A percentile compares a stretch with the other conserved stretches of the same genome.
Evolutionary conservation across 2,888 invertebrate genomes (phyloP).

Genomic region (Hoplodrina blanda): DNA sequence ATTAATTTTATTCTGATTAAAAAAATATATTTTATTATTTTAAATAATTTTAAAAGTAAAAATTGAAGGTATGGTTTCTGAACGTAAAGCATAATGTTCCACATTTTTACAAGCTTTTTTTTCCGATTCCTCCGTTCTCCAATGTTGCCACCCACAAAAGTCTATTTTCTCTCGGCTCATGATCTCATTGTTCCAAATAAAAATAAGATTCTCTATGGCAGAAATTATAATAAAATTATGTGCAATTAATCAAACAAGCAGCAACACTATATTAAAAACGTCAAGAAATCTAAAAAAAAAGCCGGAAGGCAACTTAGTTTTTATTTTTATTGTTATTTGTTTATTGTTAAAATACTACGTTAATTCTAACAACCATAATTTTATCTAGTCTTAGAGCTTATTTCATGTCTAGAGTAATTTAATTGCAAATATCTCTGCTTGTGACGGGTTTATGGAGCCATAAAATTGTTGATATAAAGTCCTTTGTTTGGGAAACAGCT

Average conservation of each 20-base stretch:
- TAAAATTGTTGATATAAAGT: constrained; percentile 83
- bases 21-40: too few relatives aligned
- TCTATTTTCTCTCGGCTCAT: constrained; percentile 38
- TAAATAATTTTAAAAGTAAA: neutral
- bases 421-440: constrained; percentile 77
- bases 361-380: constrained; percentile 78
- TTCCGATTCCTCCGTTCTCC: neutral
- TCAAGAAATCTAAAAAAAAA: constrained; percentile 85
- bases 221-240: constrained; percentile 81
- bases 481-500: constrained; percentile 83
- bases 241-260: constrained; percentile 85
- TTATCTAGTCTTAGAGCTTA: constrained; percentile 86
- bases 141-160: constrained; percentile 51
- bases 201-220: constrained; percentile 73
- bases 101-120: too few relatives aligned
- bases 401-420: constrained; percentile 69
- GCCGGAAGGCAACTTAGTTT: constrained; percentile 86
- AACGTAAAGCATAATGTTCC: constrained; percentile 17
- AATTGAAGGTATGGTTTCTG: neutral
- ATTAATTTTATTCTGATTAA: neutral
- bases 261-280: constrained; percentile 89
- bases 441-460: constrained; percentile 84
- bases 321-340: constrained; percentile 88
- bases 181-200: constrained; percentile 63
- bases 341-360: constrained; percentile 77